A percentile compares a stretch with the other conserved stretches of the same genome.
These are phyloP conservation scores for Brachionichthys hirsutus DNA, from an alignment of 2,113 vertebrate species.

Conservation along the genomic window DNA sequence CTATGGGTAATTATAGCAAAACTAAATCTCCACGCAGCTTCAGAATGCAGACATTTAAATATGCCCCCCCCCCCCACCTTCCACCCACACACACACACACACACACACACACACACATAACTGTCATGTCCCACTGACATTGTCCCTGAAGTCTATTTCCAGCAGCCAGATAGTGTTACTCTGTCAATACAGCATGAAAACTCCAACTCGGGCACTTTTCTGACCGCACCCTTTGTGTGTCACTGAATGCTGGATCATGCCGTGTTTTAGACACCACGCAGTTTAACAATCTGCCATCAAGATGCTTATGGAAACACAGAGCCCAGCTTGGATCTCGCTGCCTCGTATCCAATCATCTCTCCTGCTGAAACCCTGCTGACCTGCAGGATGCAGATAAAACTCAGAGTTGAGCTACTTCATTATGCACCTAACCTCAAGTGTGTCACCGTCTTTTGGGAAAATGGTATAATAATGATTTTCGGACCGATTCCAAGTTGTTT, in stretches of 20 bases:
- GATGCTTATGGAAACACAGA: slow-evolving; percentile 49
- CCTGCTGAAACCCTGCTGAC: slow-evolving; percentile 15
- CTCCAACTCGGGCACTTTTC: slow-evolving; percentile 55
- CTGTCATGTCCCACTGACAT: slow-evolving; percentile 53
- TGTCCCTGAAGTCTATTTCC: slow-evolving; percentile 73
- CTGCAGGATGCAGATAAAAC: slow-evolving; percentile 34
- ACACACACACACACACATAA: slow-evolving; percentile 8
- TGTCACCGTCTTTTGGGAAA: background rate
- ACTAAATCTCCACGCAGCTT: slow-evolving; percentile 56
- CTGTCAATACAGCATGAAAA: slow-evolving; percentile 58
- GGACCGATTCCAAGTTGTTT: background rate
- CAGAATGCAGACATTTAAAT: slow-evolving; percentile 69
- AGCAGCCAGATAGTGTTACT: slow-evolving; percentile 67
- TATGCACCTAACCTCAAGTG: slow-evolving; percentile 5
- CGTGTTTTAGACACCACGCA: slow-evolving; percentile 43
- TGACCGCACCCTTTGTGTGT: slow-evolving; percentile 34
- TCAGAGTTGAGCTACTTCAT: slow-evolving; percentile 13
- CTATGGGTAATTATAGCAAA: slow-evolving; percentile 28
- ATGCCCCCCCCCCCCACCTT: slow-evolving; percentile 18
- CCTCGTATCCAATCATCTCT: slow-evolving; percentile 46
- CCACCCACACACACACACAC: background rate
- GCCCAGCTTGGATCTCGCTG: slow-evolving; percentile 47
- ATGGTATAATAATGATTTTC: background rate
- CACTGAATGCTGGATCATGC: slow-evolving; percentile 35
- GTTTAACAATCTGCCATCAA: slow-evolving; percentile 63